Base-by-base conservation (phyloP, 2,113 vertebrate species). In the Brevimyrus niger region DNA sequence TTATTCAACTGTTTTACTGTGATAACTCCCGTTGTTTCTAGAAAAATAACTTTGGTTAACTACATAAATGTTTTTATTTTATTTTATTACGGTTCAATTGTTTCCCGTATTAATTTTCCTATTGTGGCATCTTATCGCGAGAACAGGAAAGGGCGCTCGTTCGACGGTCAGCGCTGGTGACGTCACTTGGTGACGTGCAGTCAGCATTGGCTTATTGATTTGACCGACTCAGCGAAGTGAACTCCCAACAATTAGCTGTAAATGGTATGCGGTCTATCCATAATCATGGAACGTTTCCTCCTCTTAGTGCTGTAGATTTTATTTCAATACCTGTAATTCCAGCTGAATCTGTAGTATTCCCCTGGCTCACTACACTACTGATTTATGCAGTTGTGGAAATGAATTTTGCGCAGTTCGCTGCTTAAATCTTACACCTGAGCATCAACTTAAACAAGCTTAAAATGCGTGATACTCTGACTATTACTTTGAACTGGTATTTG, bases 101-200 rank as follows among this genome's bases (percentile, higher is more conserved):
- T 44, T 42, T 46, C 47, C 82, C 82, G 82, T 84, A 38, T 84
- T 84, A 44, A 61, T 61, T 87, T 61, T 87, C 23, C 87, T 87
- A 87, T 87, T 87, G 87, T 87, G 87, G 53, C 10, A 17, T 58
- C 42, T 58, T 87, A 53, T 87, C 87, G 87, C 87, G 87, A 87
- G 87, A 87, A 9, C 35, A 44, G 15, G 35, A 46, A 58, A 53
- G 55, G 87, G 73, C 86, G 86, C 86, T n/a, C 44, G 44, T 46
- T n/a, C 61, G 61, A 69, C 61, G 55, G 55, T 61, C 55, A 61
- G 7, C 27, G 3, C 61, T 27, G n/a, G 61, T 47, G 46, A n/a
- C 83, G 83, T 86, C 83, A 48, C 83, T 9, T 4, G 46, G 10
- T 48, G 83, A 47, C 44, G 11, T 15, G 8, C 0, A 23, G 15